Evolutionary conservation across 2,888 invertebrate species (phyloP).

Genomic region (Baronia brevicornis): DNA sequence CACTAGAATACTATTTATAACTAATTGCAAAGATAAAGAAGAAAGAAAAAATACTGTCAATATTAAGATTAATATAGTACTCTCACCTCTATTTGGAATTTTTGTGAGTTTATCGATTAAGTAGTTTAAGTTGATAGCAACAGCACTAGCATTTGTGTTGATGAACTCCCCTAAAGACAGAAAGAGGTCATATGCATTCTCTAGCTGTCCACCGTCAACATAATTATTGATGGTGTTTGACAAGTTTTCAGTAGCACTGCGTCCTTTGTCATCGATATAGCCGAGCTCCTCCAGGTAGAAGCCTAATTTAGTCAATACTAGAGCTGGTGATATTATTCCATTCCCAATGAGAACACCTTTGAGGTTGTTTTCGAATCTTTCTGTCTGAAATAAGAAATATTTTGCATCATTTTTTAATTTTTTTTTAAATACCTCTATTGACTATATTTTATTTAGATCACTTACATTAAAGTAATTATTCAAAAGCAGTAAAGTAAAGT

Average conservation of each 20-base stretch:
- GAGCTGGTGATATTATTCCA: slow-evolving; percentile 86
- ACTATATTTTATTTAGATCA: too few relatives aligned
- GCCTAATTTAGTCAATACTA: slow-evolving; percentile 49
- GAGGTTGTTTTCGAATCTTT: slow-evolving; percentile 77
- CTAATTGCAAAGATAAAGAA: too few relatives aligned
- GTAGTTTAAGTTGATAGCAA: slow-evolving; percentile 81
- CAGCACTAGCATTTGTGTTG: slow-evolving; percentile 72
- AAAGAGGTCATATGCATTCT: slow-evolving; percentile 78
- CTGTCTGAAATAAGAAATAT: slow-evolving; percentile 31
- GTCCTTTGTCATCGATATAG: slow-evolving; percentile 80
- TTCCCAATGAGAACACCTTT: slow-evolving; percentile 87
- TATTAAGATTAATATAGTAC: background rate
- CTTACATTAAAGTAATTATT: too few relatives aligned
- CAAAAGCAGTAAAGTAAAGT: too few relatives aligned
- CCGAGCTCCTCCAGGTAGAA: slow-evolving; percentile 71
- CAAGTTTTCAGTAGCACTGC: slow-evolving; percentile 67
- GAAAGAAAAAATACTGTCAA: too few relatives aligned
- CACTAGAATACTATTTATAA: too few relatives aligned
- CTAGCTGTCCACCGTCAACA: slow-evolving; percentile 68
- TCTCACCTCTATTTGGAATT: slow-evolving; percentile 18
- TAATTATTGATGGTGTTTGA: slow-evolving; percentile 67
- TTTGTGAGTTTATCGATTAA: slow-evolving; percentile 49
- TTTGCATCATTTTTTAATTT: background rate
- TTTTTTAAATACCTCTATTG: background rate
- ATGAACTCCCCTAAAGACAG: slow-evolving; percentile 75